Evolutionary conservation across 2,888 invertebrate species (phyloP), one percentile per base, ranked within the genome.

Genomic region (Brachylomia viminalis): DNA sequence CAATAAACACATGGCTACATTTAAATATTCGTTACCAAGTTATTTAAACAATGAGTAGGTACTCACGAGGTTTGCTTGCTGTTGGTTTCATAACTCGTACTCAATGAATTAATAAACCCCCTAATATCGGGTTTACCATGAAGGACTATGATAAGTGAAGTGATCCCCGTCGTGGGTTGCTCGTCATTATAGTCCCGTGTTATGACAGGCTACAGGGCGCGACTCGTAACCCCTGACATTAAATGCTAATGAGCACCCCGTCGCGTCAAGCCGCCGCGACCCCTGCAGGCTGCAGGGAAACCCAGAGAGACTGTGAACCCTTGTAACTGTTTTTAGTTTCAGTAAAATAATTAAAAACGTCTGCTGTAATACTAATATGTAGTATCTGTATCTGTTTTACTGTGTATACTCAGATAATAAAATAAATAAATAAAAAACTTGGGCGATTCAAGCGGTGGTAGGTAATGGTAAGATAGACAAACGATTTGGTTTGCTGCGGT

Each of bases 181-280:
- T 72, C 74, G 77, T 83, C 85, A 77, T 66, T 77, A 42, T 65
- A 78, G 65, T 79, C 84, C 80, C 70, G 23, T 78, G 77, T 82
- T 84, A 70, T 82, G 87, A 82, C 80, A 86, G 75, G 70, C 56
- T 52, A 23, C 59, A 64, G 73, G 68, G 79, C 69, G 56, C 79
- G 72, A 72, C 74, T 64, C 75, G 4, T 68, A 52, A 52, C 77
- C 77, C 83, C 88, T 82, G 76, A 86, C 85, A 85, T 83, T 59
- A 42, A 10, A 84, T 84, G 86, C 79, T 86, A 89, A 90, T 87
- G 77, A 64, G 77, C 73, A 47, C 78, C 83, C 76, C 45, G 52
- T 23, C 77, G 73, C 76, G 76, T 58, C 79, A 52, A n/a, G 13
- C 2, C 75, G 72, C 58, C 30, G 85, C 74, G 82, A 70, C 73